A percentile compares a stretch with the other conserved stretches of the same genome.
These are phyloP conservation scores for Atractosteus spatula DNA, from an alignment of 2,113 vertebrate species.

Conservation along the genomic window DNA sequence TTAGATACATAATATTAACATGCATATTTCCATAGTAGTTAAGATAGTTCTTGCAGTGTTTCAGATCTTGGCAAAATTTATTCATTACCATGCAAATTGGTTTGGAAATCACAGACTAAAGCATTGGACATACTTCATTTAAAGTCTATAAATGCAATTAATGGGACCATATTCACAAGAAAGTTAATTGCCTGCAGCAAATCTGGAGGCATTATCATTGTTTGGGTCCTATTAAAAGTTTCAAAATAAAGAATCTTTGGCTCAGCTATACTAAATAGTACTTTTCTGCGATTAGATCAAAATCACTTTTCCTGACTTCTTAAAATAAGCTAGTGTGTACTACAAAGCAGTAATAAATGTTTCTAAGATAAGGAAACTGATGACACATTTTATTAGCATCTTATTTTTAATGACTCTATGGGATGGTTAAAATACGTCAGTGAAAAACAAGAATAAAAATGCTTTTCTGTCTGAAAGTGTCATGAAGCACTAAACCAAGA, in stretches of 20 bases:
- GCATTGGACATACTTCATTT: constrained; percentile 69
- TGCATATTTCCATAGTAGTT: constrained; percentile 43
- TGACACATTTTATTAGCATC: too few species aligned
- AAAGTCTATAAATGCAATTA: constrained; percentile 77
- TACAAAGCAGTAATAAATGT: constrained; percentile 50
- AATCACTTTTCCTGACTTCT: constrained; percentile 47
- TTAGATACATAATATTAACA: constrained; percentile 42
- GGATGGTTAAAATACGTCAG: too few species aligned
- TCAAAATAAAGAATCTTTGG: constrained; percentile 42
- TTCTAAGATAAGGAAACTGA: constrained; percentile 26
- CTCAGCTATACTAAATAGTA: constrained; percentile 35
- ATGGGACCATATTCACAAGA: constrained; percentile 65
- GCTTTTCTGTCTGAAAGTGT: too few species aligned
- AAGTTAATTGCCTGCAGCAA: constrained; percentile 65
- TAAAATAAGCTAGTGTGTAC: constrained; percentile 43
- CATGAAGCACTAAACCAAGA: too few species aligned
- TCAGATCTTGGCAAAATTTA: constrained; percentile 63
- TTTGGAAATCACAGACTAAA: constrained; percentile 64
- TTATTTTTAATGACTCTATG: too few species aligned
- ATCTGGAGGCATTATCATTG: constrained; percentile 57
- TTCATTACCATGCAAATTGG: constrained; percentile 78
- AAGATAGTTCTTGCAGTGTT: constrained; percentile 52
- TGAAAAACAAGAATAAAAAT: too few species aligned
- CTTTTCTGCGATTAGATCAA: neutral
- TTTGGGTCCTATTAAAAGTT: constrained; percentile 66